phyloP scores from a whole-genome alignment of 2,888 invertebrate species.

The Ectropis crepuscularia region DNA sequence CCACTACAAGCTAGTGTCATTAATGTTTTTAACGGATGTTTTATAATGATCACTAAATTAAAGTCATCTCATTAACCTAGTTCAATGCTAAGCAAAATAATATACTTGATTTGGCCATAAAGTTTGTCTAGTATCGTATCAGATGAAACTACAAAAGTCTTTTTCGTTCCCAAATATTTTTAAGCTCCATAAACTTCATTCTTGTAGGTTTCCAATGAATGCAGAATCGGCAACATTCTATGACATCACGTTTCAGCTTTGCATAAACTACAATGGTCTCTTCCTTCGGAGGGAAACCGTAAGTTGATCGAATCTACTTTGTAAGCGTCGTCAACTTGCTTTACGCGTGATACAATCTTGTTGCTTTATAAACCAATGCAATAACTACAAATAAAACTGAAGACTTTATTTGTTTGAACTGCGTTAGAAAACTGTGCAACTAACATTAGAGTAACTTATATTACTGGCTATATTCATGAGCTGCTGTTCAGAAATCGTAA shows the following conservation, averaged over 20 bases:
- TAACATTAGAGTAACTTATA: too few species aligned
- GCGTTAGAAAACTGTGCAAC: too few species aligned
- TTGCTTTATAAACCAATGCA: slow-evolving; percentile 22
- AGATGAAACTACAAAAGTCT: too few species aligned
- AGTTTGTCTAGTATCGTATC: too few species aligned
- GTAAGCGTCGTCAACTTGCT: slow-evolving; percentile 34
- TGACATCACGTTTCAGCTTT: slow-evolving; percentile 39
- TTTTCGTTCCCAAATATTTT: not conserved
- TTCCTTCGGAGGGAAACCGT: slow-evolving; percentile 34
- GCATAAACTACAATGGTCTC: slow-evolving; percentile 38
- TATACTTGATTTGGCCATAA: too few species aligned
- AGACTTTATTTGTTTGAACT: not conserved
- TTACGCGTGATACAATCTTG: slow-evolving; percentile 26
- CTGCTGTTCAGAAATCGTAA: too few species aligned
- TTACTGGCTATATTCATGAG: too few species aligned
- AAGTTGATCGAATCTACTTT: slow-evolving; percentile 42
- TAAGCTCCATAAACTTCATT: not conserved
- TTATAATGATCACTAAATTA: too few species aligned
- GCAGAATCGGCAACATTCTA: slow-evolving; percentile 23
- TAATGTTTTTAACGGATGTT: too few species aligned
- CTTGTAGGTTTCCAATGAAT: slow-evolving; percentile 9
- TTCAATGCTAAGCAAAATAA: too few species aligned
- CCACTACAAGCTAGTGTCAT: too few species aligned
- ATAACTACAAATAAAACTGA: slow-evolving; percentile 14
- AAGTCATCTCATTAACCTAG: too few species aligned